Conservation (phyloP, 1,140 invertebrate species). For the Ericerus pela region DNA sequence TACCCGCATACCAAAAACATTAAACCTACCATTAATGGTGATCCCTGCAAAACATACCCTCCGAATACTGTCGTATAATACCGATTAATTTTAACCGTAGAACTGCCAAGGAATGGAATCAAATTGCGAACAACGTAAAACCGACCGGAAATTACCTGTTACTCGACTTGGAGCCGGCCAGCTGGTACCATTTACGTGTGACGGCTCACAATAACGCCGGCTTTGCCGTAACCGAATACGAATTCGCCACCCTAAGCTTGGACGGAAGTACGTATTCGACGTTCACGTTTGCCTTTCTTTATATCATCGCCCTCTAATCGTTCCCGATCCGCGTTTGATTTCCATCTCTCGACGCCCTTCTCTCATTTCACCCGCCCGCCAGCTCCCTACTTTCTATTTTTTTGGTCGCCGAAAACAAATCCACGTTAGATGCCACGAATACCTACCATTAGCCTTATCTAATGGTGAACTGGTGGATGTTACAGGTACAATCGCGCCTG, state of each 20-base stretch:
- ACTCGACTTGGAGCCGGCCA: slow-evolving; percentile 77
- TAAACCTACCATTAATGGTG: too few species aligned
- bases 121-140: slow-evolving; percentile 83
- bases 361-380: too few species aligned
- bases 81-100: background rate
- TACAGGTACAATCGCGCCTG: slow-evolving; percentile 87
- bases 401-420: too few species aligned
- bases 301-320: too few species aligned
- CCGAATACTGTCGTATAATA: too few species aligned
- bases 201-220: slow-evolving; percentile 93
- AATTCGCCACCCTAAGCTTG: slow-evolving; percentile 85
- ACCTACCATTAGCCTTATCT: background rate
- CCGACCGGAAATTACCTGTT: slow-evolving; percentile 80
- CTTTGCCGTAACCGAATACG: slow-evolving; percentile 82
- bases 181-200: slow-evolving; percentile 79
- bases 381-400: too few species aligned
- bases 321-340: too few species aligned
- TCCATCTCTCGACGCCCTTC: too few species aligned
- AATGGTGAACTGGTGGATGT: slow-evolving; percentile 27
- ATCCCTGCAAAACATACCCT: too few species aligned
- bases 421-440: too few species aligned
- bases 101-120: slow-evolving; percentile 57
- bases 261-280: slow-evolving; percentile 62
- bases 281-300: background rate
- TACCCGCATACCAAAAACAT: too few species aligned